Evolutionary conservation across 2,888 invertebrate species (phyloP).

Genomic region (Strigamia transsilvanica): DNA sequence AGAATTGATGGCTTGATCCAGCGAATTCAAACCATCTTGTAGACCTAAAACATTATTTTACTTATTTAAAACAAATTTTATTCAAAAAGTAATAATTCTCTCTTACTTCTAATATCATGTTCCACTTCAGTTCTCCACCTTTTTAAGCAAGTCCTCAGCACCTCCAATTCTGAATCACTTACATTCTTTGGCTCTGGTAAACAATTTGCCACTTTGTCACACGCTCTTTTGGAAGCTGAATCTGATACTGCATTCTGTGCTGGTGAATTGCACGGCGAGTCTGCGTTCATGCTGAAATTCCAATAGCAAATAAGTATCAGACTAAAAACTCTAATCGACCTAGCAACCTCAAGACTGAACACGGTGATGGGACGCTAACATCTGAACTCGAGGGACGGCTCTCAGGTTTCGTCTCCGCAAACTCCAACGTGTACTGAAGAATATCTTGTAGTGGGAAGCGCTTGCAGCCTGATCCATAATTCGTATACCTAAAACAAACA

Average conservation of each 20-base stretch:
- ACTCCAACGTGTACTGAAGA: conserved; percentile 64
- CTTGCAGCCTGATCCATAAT: conserved; percentile 64
- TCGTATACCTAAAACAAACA: conserved; percentile 61
- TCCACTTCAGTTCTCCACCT: conserved; percentile 65
- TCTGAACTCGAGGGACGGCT: conserved; percentile 57
- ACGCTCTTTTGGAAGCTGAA: conserved; percentile 48
- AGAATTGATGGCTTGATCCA: conserved; percentile 62
- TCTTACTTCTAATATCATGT: conserved; percentile 61
- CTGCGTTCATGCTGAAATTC: conserved; percentile 57
- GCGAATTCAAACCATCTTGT: conserved; percentile 61
- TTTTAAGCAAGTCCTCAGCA: conserved; percentile 63
- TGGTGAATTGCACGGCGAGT: conserved; percentile 59
- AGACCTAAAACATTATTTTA: conserved; percentile 59
- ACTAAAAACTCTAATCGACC: not conserved
- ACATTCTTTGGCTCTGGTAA: conserved; percentile 60
- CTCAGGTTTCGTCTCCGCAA: conserved; percentile 62
- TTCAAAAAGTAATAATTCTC: not conserved
- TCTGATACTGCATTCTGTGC: conserved; percentile 53
- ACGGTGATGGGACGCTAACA: conserved; percentile 64
- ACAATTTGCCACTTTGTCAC: not conserved
- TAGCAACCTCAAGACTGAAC: conserved; percentile 58
- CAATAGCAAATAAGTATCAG: not conserved
- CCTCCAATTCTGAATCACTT: conserved; percentile 61
- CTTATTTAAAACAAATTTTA: not conserved
- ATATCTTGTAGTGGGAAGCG: conserved; percentile 65